These are phyloP conservation scores for Acanthurus lineatus DNA, from an alignment of 2,797 vertebrate genomes.

Conservation along the genomic window DNA sequence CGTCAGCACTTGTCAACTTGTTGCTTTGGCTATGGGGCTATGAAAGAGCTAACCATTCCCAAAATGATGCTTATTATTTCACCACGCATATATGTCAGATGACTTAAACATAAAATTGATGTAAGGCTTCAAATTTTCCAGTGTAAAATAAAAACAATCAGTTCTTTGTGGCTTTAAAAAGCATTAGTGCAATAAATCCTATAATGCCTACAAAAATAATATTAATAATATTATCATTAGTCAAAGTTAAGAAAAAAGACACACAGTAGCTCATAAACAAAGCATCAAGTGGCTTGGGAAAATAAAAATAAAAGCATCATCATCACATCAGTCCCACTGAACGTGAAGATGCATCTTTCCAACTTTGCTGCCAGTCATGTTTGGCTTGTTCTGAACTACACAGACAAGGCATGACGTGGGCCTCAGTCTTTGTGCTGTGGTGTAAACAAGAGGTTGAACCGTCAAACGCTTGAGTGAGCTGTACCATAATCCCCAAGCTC, in stretches of 20 bases:
- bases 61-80: not conserved
- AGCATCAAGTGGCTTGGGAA: slow-evolving; percentile 23
- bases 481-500: slow-evolving; percentile 57
- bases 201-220: not conserved
- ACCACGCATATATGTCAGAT: not conserved
- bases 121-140: not conserved
- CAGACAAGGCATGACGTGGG: slow-evolving; percentile 63
- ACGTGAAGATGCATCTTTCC: slow-evolving; percentile 54
- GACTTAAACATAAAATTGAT: not conserved
- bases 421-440: slow-evolving; percentile 75
- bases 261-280: not conserved
- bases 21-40: slow-evolving; percentile 67
- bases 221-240: not conserved
- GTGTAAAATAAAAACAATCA: not conserved
- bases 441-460: slow-evolving; percentile 79
- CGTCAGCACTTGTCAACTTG: slow-evolving; percentile 70
- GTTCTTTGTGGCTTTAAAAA: not conserved
- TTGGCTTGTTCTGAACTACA: slow-evolving; percentile 53
- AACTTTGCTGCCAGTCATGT: slow-evolving; percentile 56
- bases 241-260: not conserved
- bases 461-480: slow-evolving; percentile 78
- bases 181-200: not conserved
- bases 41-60: slow-evolving; percentile 8
- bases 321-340: slow-evolving; percentile 42
- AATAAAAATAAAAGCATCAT: slow-evolving; percentile 7